Evolutionary conservation across 2,888 invertebrate species (phyloP), one percentile per base, ranked within the genome.

Genomic region (Tortrix viridana): DNA sequence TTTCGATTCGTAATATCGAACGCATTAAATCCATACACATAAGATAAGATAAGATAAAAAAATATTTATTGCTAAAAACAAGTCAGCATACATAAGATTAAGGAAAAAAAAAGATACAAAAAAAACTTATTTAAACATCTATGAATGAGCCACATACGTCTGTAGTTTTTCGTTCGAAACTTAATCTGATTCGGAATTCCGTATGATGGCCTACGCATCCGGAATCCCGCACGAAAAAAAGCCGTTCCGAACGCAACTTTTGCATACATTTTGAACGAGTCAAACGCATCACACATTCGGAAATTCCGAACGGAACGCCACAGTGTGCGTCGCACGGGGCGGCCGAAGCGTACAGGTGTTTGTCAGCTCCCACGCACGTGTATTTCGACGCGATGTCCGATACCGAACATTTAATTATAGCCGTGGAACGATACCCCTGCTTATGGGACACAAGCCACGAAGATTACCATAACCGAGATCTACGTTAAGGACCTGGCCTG

Each of bases 181-280:
- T 26, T 49, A 14, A 4, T 26, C 48, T 26, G 48, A 26, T 49
- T 23, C 48, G 26, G 19, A 53, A 50, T 38, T 52, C 32, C 38
- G 52, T n/a, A 52, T 32, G 32, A 16, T 52, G 20, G 52, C 52
- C 52, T 52, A 23, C 32, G 50, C 50, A 50, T 50, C 23, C 50
- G 50, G 50, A 50, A 50, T 26, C 12, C 16, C 50, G 50, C 26
- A 52, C 37, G 47, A 18, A 23, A 52, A 52, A 52, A 52, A 52
- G 37, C 52, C 52, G 52, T 52, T 38, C 38, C 52, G 52, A 52
- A 52, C 52, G 52, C 37, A 52, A 37, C 52, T 37, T 26, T 23
- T 38, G 16, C 18, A 38, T 52, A 52, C 26, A 18, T 52, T 38
- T 52, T 52, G 19, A 26, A 52, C 52, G 38, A 52, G 19, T 38